Evolutionary conservation across 2,113 vertebrate species (phyloP).

Genomic region (Astur gentilis): DNA sequence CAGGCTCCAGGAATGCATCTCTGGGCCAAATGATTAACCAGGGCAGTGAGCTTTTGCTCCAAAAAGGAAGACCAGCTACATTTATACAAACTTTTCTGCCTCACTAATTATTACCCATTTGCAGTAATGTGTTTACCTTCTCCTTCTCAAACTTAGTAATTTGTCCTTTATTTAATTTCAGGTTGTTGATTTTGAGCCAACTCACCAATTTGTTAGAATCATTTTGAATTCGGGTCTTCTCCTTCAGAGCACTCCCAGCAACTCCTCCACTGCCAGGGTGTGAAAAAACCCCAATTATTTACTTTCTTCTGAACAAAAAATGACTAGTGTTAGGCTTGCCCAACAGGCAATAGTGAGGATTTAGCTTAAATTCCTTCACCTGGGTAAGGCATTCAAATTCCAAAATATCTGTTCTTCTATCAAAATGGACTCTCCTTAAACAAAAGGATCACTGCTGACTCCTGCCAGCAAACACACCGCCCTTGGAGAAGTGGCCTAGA

Average conservation of each 20-base stretch:
- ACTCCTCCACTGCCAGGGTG: not conserved
- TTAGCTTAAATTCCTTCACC: not conserved
- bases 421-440: not conserved
- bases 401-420: not conserved
- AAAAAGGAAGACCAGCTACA: not conserved
- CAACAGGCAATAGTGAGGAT: not conserved
- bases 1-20: not conserved
- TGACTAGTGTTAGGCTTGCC: not conserved
- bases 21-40: not conserved
- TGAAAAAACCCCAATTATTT: not conserved
- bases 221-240: not conserved
- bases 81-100: not conserved
- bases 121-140: not conserved
- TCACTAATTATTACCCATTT: not conserved
- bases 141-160: not conserved
- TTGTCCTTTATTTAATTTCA: not conserved
- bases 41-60: not conserved
- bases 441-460: not conserved
- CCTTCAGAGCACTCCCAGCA: accelerated
- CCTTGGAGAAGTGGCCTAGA: not conserved
- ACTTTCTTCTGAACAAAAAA: not conserved
- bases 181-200: not conserved
- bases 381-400: not conserved
- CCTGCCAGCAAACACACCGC: not conserved
- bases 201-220: not conserved